A percentile compares a stretch with the other conserved stretches of the same genome.
phyloP scores from a whole-genome alignment of 2,113 vertebrate species.

The Dipodomys stephensi region DNA sequence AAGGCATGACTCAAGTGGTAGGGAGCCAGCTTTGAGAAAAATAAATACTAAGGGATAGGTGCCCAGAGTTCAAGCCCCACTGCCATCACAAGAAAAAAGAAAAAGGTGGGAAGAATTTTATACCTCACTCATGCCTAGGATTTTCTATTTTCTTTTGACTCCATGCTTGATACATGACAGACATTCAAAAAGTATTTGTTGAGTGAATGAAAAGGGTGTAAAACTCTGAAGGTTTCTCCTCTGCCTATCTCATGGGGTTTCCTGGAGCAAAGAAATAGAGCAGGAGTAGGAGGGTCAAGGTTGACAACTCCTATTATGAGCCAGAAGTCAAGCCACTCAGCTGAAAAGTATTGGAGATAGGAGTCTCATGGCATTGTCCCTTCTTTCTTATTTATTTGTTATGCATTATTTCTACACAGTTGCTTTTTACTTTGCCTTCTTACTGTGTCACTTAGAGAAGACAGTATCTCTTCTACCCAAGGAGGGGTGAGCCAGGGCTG shows the following conservation, averaged over 20 bases:
- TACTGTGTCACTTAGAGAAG: background rate
- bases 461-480: background rate
- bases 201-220: background rate
- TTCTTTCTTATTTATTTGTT: background rate
- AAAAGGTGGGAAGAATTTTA: background rate
- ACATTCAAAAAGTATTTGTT: constrained; percentile 40
- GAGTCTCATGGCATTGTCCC: background rate
- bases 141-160: constrained; percentile 49
- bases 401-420: background rate
- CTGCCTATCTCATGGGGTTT: background rate
- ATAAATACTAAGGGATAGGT: too few species aligned
- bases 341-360: background rate
- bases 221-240: background rate
- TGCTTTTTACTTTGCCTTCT: background rate
- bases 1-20: too few species aligned
- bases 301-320: background rate
- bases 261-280: background rate
- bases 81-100: too few species aligned
- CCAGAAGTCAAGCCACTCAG: background rate
- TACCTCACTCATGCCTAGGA: background rate
- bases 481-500: background rate
- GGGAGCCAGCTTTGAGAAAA: too few species aligned
- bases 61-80: too few species aligned
- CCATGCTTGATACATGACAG: background rate
- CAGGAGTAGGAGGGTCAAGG: background rate